Base-by-base conservation (phyloP, 2,797 vertebrate species). In the Lutjanus argentimaculatus region DNA sequence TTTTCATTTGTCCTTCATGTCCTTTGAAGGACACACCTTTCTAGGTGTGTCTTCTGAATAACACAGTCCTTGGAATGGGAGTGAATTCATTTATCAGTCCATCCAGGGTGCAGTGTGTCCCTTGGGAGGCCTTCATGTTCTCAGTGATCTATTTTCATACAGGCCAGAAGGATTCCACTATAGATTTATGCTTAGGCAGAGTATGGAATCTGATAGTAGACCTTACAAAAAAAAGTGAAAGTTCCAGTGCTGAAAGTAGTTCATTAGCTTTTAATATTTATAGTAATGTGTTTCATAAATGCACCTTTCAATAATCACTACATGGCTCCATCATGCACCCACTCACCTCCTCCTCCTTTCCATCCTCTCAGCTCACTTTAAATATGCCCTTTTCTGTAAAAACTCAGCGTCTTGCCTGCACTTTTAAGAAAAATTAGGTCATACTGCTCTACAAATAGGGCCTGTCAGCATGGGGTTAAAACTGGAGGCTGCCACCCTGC, bases 381-480 rank as follows among this genome's bases (percentile, higher is more conserved):
- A 52, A 52, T 45, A 10, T 61, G 56, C 9, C 66, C 58, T 64
- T 30, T 49, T 40, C 67, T 48, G 14, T n/a, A 43, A 73, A 73
- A 62, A 36, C 77, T 52, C 11, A 11, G 14, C 4, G 2, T 52
- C 59, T 68, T 52, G 8, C 30, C 46, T 64, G 8, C 22, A 56
- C 21, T 10, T 71, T 63, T 36, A 8, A 36, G 51, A 66, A 68
- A 45, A 83, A 83, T 62, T 40, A 67, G 82, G 84, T 71, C 75
- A 75, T 7, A 49, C 65, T 30, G 65, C 55, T 82, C 71, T 66
- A 51, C 71, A 83, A 86, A 90, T 81, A 85, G 75, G 56, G 67
- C 7, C 57, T 68, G 75, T 79, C 75, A 82, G 57, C 69, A 42
- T 4, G 0, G 76, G 77, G 77, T 80, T 85, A 81, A 86, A 88